Evolutionary conservation across 2,888 invertebrate species (phyloP).

Genomic region (Chelonus formosanus): DNA sequence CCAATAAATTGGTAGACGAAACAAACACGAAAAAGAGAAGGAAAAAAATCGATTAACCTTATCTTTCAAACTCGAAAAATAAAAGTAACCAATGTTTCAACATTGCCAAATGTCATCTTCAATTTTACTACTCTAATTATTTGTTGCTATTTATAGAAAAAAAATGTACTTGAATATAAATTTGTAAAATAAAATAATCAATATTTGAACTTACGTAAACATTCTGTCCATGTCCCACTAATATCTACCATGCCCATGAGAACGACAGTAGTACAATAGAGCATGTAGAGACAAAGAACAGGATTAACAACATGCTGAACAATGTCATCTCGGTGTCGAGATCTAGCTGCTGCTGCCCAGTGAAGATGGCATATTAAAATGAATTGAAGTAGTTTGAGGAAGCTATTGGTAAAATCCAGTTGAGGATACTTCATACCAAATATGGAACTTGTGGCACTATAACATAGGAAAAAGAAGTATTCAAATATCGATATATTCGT

Average conservation of each 20-base stretch:
- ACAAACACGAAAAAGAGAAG: no score
- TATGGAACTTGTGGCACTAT: constrained; percentile 65
- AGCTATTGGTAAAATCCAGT: constrained; percentile 66
- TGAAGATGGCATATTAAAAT: constrained; percentile 67
- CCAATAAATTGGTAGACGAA: no score
- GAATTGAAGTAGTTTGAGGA: constrained; percentile 66
- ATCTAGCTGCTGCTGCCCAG: constrained; percentile 67
- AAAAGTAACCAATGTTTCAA: no score
- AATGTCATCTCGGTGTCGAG: constrained; percentile 63
- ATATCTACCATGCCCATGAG: constrained; percentile 66
- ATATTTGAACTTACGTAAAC: constrained; percentile 59
- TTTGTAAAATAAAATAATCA: no score
- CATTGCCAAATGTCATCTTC: no score
- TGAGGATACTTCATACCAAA: constrained; percentile 63
- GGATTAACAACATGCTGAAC: constrained; percentile 64
- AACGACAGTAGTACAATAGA: constrained; percentile 65
- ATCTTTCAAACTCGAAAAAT: no score
- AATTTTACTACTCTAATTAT: no score
- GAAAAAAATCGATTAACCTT: no score
- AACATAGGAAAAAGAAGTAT: not conserved
- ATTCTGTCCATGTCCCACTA: constrained; percentile 65
- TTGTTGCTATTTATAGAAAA: not conserved
- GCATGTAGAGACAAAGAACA: constrained; percentile 61
- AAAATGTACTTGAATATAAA: not conserved
- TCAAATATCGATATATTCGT: no score